Base-by-base conservation (phyloP, 1,140 invertebrate genomes). In the Papilio polyxenes region DNA sequence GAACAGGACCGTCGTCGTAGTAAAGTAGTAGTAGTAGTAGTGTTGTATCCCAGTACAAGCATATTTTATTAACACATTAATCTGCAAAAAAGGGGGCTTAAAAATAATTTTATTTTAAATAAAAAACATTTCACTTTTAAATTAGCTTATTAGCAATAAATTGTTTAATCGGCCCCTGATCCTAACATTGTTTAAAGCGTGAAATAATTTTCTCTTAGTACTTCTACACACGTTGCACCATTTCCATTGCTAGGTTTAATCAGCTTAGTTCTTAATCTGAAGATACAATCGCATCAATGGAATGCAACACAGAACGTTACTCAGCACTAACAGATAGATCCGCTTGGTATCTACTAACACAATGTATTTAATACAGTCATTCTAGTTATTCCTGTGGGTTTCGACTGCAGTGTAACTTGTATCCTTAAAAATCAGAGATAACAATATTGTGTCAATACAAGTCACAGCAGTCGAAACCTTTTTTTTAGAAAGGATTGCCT, bases 231-330 rank as follows among this genome's bases (percentile, higher is more conserved):
- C 17, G 56, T 9, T 59, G n/a, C 7, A 59, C 65, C 20, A 11
- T 65, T 37, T 72, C 65, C 65, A 72, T 72, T 72, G 65, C 31
- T 11, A 15, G 65, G 49, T 8, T n/a, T 56, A 77, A 77, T 77
- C 75, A 77, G 48, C 44, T 77, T 77, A 77, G 75, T 53, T 77
- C 49, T 53, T 31, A 56, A 77, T 53, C 75, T 53, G 44, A 17
- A 77, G 75, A 49, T 31, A 77, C 75, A 77, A 77, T 77, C 20
- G 44, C 17, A 56, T 77, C 75, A 77, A 51, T 53, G 44, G 44
- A 77, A 49, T 77, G 75, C 75, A 77, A 77, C 75, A 77, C 11
- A 23, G 75, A 77, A 53, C 23, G 75, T 53, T 53, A 77, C 75
- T 77, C 23, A 77, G 75, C 20, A 23, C 75, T n/a, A 10, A 75